Evolutionary conservation across 2,113 vertebrate genomes (phyloP).

Genomic region (Embiotoca jacksoni): DNA sequence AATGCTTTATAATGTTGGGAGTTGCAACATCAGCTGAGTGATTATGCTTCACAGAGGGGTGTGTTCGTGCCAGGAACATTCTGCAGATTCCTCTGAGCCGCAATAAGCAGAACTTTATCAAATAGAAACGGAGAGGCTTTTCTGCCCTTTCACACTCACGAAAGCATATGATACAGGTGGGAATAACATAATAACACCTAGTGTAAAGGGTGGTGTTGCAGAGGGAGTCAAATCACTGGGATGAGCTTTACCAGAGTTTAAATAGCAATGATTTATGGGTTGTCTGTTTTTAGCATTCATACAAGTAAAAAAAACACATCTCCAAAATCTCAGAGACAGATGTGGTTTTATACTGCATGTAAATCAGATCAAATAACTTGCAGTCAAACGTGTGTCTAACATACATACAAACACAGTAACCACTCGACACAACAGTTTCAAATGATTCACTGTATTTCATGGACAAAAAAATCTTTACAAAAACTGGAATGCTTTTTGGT

Average conservation of each 20-base stretch:
- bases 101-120: conserved; percentile 60
- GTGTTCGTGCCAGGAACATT: conserved; percentile 54
- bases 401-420: not conserved
- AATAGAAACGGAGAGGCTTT: conserved; percentile 29
- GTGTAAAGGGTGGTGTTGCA: not conserved
- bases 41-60: conserved; percentile 30
- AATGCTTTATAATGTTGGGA: not conserved
- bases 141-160: conserved; percentile 23
- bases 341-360: not conserved
- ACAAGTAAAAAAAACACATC: too few species aligned
- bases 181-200: not conserved
- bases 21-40: conserved; percentile 31
- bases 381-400: not conserved
- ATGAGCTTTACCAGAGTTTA: not conserved
- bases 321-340: not conserved
- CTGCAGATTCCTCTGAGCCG: conserved; percentile 61
- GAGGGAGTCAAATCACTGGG: not conserved
- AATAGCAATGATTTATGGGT: not conserved
- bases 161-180: conserved; percentile 14
- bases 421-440: conserved; percentile 31
- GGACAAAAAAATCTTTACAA: conserved; percentile 57
- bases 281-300: not conserved
- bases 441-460: conserved; percentile 63
- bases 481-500: conserved; percentile 38
- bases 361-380: not conserved